Conservation (phyloP, 2,113 vertebrate genomes). For the Camelus bactrianus region DNA sequence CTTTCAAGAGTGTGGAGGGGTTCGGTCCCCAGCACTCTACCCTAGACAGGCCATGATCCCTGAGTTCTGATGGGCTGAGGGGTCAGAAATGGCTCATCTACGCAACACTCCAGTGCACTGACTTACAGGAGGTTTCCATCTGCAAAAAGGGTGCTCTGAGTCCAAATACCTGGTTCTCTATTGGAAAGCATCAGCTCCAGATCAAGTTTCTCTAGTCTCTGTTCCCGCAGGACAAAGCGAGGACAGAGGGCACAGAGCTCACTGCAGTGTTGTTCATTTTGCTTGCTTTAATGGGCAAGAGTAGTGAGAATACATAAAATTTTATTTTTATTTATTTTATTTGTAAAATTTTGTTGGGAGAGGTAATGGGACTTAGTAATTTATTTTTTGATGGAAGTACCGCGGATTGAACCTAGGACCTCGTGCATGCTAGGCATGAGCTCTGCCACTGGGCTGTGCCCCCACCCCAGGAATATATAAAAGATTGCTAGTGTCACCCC, state of each 20-base stretch:
- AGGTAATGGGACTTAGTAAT: too few relatives aligned
- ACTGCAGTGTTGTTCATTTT: neutral
- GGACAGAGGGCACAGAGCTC: neutral
- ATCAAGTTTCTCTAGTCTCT: neutral
- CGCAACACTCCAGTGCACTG: fast-evolving
- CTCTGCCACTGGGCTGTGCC: too few relatives aligned
- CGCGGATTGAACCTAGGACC: too few relatives aligned
- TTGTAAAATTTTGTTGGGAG: too few relatives aligned
- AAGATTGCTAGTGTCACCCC: neutral
- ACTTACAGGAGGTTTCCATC: neutral
- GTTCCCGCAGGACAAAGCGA: neutral
- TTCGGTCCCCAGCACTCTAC: neutral
- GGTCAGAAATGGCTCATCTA: neutral
- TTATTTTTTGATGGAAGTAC: too few relatives aligned
- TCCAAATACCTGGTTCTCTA: neutral
- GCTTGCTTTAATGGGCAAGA: neutral
- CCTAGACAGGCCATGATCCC: fast-evolving
- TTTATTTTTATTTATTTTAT: too few relatives aligned
- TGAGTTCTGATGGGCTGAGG: neutral
- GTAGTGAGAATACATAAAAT: neutral
- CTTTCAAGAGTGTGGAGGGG: neutral
- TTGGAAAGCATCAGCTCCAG: neutral
- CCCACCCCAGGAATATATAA: neutral
- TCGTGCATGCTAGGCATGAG: too few relatives aligned
- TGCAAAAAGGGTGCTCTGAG: neutral